These are phyloP conservation scores for Cephalopachus bancanus DNA, from an alignment of 2,797 vertebrate species.

Conservation along the genomic window DNA sequence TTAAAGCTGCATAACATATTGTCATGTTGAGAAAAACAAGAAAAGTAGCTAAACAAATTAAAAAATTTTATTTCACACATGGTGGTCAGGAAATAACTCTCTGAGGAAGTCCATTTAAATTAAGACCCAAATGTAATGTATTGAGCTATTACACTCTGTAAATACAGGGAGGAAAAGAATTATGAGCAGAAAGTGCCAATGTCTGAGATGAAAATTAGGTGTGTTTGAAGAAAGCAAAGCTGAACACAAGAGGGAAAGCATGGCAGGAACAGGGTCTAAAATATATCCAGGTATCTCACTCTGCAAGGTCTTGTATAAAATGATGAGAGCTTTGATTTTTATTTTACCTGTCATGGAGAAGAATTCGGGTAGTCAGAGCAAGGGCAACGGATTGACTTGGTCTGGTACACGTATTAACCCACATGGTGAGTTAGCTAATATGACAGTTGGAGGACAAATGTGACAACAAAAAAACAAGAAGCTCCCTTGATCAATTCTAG, in stretches of 20 bases:
- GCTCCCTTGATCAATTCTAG: neutral
- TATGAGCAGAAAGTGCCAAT: neutral
- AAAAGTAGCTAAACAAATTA: neutral
- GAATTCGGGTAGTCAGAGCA: fast-evolving
- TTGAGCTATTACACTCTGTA: neutral
- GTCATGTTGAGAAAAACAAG: neutral
- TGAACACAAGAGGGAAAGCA: neutral
- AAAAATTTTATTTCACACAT: neutral
- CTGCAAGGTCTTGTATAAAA: fast-evolving
- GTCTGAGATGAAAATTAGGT: fast-evolving
- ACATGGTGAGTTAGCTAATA: too few species aligned
- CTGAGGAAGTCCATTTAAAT: neutral
- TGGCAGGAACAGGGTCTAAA: neutral
- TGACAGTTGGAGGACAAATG: neutral
- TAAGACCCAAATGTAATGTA: neutral
- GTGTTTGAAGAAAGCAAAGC: neutral
- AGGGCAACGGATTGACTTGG: too few species aligned
- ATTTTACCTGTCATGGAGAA: fast-evolving
- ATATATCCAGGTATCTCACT: neutral
- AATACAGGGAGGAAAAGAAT: neutral
- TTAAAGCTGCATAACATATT: neutral
- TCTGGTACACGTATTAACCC: neutral
- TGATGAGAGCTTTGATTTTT: neutral
- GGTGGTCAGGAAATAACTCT: neutral
- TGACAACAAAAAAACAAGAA: neutral